phyloP scores from a whole-genome alignment of 2,888 invertebrate species.

The Toxonevra muliebris region DNA sequence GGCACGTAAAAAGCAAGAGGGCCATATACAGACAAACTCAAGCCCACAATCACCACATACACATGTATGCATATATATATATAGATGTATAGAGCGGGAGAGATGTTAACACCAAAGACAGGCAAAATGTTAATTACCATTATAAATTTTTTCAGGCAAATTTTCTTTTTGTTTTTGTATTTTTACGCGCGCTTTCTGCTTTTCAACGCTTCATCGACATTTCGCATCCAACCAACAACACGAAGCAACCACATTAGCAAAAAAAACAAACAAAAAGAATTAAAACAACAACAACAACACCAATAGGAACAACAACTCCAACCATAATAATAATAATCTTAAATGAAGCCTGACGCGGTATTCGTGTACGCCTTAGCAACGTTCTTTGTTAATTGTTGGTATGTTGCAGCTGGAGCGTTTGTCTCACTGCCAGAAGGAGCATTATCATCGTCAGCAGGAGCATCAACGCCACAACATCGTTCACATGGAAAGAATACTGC shows the following conservation, averaged over 20 bases:
- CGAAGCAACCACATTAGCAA: slow-evolving; percentile 18
- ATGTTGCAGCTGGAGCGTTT: slow-evolving; percentile 45
- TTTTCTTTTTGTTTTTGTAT: slow-evolving; percentile 5
- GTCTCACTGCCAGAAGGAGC: slow-evolving; percentile 40
- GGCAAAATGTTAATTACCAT: slow-evolving; percentile 51
- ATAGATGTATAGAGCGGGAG: too few species aligned
- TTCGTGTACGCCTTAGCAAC: slow-evolving; percentile 48
- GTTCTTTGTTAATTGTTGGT: slow-evolving; percentile 45
- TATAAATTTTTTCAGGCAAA: slow-evolving; percentile 42
- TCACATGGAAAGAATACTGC: slow-evolving; percentile 17
- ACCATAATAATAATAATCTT: slow-evolving; percentile 24
- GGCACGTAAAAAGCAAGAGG: too few species aligned
- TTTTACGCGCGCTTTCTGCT: not conserved
- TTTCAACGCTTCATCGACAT: slow-evolving; percentile 7
- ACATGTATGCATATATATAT: too few species aligned
- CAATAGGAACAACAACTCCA: slow-evolving; percentile 3
- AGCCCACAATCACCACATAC: too few species aligned
- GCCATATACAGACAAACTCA: too few species aligned
- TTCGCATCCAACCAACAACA: not conserved
- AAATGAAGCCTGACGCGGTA: slow-evolving; percentile 50
- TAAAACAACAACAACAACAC: not conserved
- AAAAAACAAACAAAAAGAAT: slow-evolving; percentile 16
- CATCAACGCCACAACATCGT: slow-evolving; percentile 6
- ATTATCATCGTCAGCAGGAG: not conserved
- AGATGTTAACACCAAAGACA: slow-evolving; percentile 3